These are phyloP conservation scores for Trichomycterus rosablanca DNA, from an alignment of 2,113 vertebrate species.

Conservation along the genomic window DNA sequence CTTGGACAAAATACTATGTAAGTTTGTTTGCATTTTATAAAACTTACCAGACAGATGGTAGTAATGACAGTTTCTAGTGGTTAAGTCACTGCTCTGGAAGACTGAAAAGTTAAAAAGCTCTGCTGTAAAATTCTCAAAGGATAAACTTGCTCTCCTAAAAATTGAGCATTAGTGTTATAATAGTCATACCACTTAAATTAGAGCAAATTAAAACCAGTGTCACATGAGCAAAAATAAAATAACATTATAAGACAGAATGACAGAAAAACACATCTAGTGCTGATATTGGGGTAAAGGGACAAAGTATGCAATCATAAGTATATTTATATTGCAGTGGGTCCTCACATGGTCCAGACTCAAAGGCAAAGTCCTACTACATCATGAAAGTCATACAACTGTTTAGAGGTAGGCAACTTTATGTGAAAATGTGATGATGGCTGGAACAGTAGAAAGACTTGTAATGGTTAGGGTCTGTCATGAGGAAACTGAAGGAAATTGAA, in stretches of 20 bases:
- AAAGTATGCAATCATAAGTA: neutral
- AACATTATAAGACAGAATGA: neutral
- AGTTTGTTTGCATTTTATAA: neutral
- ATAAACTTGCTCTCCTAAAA: neutral
- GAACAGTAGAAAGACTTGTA: conserved; percentile 2
- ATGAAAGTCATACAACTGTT: conserved; percentile 5
- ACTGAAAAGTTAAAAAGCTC: conserved; percentile 24
- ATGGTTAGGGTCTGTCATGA: neutral
- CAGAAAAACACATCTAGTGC: neutral
- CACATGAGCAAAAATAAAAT: neutral
- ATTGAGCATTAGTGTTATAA: neutral
- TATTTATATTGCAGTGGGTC: too few relatives aligned
- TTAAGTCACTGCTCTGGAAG: conserved; percentile 48
- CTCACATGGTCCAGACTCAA: too few relatives aligned
- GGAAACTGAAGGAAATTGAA: conserved; percentile 9
- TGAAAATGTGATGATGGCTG: conserved; percentile 22
- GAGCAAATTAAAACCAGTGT: neutral
- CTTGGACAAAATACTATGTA: conserved; percentile 11
- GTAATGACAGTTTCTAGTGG: conserved; percentile 53
- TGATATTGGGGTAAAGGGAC: neutral
- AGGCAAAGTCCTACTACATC: conserved; percentile 1
- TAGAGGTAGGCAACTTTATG: conserved; percentile 31
- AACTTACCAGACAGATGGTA: too few relatives aligned
- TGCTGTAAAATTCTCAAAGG: neutral
- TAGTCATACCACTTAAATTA: neutral